Percentiles rank a stretch among this genome's conserved stretches.
Evolutionary conservation across 2,797 vertebrate species (phyloP).

Genomic region (Anguilla anguilla): DNA sequence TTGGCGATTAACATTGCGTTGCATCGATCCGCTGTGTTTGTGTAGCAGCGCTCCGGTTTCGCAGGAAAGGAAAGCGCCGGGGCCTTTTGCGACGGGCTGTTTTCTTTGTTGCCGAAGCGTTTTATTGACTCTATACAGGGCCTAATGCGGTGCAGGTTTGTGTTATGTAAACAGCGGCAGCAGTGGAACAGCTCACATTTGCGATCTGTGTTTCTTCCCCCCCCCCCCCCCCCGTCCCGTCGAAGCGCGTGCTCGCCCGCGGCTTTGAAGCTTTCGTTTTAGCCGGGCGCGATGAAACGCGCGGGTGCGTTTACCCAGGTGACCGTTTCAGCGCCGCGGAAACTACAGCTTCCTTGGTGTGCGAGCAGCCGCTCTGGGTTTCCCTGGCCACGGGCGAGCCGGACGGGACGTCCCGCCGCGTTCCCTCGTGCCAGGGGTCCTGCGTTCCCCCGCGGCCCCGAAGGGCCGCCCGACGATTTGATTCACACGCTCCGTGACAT

Average conservation of each 20-base stretch:
- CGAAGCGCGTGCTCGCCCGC: background rate
- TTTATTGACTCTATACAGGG: slow-evolving; percentile 7
- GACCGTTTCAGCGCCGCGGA: slow-evolving; percentile 3
- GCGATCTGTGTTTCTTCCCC: background rate
- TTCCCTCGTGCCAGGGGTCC: background rate
- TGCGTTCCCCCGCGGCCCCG: background rate
- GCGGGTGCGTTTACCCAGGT: background rate
- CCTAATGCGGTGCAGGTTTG: slow-evolving; percentile 21
- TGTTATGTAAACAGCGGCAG: slow-evolving; percentile 8
- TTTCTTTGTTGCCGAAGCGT: background rate
- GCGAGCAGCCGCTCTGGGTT: slow-evolving; percentile 14
- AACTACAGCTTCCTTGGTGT: background rate
- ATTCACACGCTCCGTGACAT: slow-evolving; percentile 33
- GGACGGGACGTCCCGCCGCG: background rate
- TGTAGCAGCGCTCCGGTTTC: background rate
- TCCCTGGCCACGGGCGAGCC: background rate
- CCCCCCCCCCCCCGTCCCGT: background rate
- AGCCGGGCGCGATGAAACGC: background rate
- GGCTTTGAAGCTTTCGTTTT: background rate
- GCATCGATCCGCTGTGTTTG: background rate
- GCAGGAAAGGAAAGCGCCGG: background rate
- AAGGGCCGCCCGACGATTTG: background rate
- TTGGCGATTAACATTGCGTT: background rate
- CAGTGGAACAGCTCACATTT: background rate
- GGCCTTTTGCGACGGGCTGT: background rate